Evolutionary conservation across 2,113 vertebrate genomes (phyloP).

Genomic region (Atherinomorus stipes): DNA sequence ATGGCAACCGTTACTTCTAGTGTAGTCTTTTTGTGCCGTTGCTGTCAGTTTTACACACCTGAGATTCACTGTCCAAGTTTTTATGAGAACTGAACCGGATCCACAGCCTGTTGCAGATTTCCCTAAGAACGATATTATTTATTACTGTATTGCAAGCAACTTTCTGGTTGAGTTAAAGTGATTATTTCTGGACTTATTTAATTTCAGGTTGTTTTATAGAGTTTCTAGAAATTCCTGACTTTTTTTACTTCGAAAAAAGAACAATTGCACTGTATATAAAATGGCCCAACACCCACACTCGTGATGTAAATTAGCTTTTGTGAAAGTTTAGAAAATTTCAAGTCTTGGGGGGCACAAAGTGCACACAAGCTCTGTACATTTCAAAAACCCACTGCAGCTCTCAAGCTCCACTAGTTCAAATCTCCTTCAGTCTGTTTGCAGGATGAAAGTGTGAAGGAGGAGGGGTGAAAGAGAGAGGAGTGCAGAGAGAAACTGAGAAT

Average conservation of each 20-base stretch:
- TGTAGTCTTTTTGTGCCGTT: no score
- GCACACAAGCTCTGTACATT: conserved; percentile 20
- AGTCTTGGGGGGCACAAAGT: conserved; percentile 14
- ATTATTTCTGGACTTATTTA: no score
- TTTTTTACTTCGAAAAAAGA: not conserved
- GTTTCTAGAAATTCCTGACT: no score
- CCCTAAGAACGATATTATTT: no score
- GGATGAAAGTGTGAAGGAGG: conserved; percentile 32
- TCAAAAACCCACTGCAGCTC: conserved; percentile 19
- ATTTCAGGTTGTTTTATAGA: no score
- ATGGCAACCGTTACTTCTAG: no score
- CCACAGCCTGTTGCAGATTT: no score
- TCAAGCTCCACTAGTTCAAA: not conserved
- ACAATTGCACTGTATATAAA: not conserved
- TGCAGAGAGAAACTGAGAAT: conserved; percentile 6
- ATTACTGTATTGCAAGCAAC: no score
- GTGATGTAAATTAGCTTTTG: conserved; percentile 20
- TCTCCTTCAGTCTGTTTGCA: conserved; percentile 10
- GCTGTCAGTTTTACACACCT: no score
- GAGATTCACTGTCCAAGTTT: no score
- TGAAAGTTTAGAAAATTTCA: conserved; percentile 19
- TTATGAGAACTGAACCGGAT: no score
- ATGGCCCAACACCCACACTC: conserved; percentile 5
- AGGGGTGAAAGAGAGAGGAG: not conserved
- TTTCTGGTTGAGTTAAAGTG: no score